Conservation (phyloP, 2,888 invertebrate species). For the Orchestes rusci region DNA sequence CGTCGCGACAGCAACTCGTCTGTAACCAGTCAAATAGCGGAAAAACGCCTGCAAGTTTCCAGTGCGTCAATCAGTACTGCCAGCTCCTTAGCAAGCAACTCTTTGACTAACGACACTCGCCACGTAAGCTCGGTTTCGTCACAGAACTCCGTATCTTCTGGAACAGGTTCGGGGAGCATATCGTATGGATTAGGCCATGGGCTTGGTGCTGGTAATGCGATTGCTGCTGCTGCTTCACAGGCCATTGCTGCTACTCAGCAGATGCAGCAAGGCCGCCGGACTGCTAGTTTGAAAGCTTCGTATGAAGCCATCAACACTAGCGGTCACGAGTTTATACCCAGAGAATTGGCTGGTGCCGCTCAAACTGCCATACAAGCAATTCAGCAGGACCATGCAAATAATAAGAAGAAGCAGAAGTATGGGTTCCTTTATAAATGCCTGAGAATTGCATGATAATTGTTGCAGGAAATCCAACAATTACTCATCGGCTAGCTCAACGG, state of each 20-base stretch:
- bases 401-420: constrained; percentile 59
- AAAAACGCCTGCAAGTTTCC: constrained; percentile 43
- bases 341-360: constrained; percentile 64
- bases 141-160: constrained; percentile 1
- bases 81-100: not conserved
- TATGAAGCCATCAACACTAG: constrained; percentile 81
- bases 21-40: constrained; percentile 41
- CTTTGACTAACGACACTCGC: constrained; percentile 11
- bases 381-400: constrained; percentile 51
- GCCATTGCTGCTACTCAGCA: constrained; percentile 94
- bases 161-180: constrained; percentile 38
- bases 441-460: constrained; percentile 5
- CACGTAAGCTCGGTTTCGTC: constrained; percentile 12
- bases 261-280: constrained; percentile 91
- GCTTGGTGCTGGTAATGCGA: constrained; percentile 75
- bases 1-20: constrained; percentile 64
- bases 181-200: constrained; percentile 72
- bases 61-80: constrained; percentile 7
- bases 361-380: constrained; percentile 66
- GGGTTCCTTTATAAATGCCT: constrained; percentile 6
- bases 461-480: constrained; percentile 36
- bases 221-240: constrained; percentile 91
- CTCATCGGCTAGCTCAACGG: constrained; percentile 29
- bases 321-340: constrained; percentile 57
- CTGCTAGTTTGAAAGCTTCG: constrained; percentile 89